A percentile compares a stretch with the other conserved stretches of the same genome.
Evolutionary conservation across 2,797 vertebrate species (phyloP).

Genomic region (Sphenodon punctatus): DNA sequence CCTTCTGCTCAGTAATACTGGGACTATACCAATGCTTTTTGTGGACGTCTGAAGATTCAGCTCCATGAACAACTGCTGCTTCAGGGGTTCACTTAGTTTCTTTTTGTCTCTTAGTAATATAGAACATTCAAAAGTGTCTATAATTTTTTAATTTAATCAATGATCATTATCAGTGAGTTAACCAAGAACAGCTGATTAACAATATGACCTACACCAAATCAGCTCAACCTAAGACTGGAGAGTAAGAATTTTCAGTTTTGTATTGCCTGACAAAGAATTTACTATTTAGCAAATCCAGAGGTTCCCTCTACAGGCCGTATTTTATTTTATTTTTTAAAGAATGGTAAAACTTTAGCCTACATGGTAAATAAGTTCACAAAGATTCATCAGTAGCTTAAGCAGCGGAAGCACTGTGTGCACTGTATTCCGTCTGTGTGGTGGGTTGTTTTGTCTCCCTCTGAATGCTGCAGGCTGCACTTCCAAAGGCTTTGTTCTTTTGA

Average conservation of each 20-base stretch:
- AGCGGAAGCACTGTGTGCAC: background rate
- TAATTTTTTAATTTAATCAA: background rate
- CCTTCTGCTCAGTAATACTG: too few species aligned
- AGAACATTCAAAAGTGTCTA: background rate
- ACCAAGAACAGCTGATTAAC: background rate
- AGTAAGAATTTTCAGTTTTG: background rate
- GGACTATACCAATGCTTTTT: too few species aligned
- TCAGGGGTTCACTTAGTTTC: background rate
- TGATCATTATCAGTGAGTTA: fast-evolving
- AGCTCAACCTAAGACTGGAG: background rate
- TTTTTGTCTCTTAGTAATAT: background rate
- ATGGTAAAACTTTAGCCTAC: background rate
- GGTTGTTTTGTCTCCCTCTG: background rate
- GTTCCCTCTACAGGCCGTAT: fast-evolving
- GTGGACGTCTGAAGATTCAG: too few species aligned
- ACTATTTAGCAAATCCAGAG: background rate
- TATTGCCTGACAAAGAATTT: background rate
- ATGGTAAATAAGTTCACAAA: background rate
- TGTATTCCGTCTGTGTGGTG: background rate
- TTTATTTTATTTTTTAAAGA: too few species aligned
- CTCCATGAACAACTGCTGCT: background rate
- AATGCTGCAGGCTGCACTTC: background rate
- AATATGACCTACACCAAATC: background rate
- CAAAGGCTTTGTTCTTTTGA: constrained; percentile 19
- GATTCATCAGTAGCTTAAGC: background rate